Evolutionary conservation across 2,888 invertebrate genomes (phyloP).

Genomic region (Lumbricus terrestris): DNA sequence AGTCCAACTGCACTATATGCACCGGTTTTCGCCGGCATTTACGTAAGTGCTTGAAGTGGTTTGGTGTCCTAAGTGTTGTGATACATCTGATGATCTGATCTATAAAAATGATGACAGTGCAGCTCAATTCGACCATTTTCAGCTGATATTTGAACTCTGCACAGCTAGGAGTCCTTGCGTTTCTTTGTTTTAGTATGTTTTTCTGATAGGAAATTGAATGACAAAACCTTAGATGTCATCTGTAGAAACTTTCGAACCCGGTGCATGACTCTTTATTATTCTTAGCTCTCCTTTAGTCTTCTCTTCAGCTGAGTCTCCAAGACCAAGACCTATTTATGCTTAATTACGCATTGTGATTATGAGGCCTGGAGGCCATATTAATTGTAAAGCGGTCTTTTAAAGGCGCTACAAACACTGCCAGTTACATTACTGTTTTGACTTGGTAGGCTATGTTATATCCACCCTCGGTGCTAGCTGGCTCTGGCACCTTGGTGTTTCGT

Average conservation of each 20-base stretch:
- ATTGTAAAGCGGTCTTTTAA: neutral
- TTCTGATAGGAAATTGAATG: neutral
- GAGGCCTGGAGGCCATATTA: neutral
- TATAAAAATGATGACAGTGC: neutral
- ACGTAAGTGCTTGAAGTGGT: neutral
- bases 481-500: neutral
- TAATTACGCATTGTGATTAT: neutral
- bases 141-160: neutral
- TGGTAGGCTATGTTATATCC: neutral
- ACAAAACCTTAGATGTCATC: neutral
- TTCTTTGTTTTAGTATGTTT: neutral
- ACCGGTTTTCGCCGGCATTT: neutral
- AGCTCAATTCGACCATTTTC: neutral
- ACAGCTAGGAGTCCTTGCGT: neutral
- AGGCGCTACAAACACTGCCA: neutral
- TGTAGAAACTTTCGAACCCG: neutral
- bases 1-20: neutral
- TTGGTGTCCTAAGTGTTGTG: neutral
- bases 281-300: neutral
- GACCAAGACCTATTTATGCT: neutral
- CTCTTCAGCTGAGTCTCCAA: neutral
- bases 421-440: neutral
- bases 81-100: neutral
- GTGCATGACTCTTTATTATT: neutral
- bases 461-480: neutral